Evolutionary conservation across 2,797 vertebrate genomes (phyloP).

Genomic region (Darevskia nairensis): DNA sequence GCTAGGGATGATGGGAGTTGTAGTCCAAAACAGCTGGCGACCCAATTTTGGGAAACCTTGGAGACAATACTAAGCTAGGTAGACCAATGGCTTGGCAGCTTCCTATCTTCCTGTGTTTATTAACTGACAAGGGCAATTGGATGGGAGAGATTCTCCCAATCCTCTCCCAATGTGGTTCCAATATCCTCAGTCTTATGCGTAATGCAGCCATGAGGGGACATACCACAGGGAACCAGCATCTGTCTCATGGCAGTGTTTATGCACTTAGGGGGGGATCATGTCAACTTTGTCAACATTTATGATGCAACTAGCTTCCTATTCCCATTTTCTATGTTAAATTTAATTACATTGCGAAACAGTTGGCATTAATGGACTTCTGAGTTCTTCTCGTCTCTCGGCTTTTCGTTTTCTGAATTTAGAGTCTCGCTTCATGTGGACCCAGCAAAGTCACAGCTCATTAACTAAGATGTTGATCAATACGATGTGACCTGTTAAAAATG

Average conservation of each 20-base stretch:
- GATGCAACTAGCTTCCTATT: too few relatives aligned
- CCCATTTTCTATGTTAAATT: not conserved
- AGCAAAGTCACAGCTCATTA: slow-evolving; percentile 18
- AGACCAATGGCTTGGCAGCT: too few relatives aligned
- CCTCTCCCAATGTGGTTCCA: not conserved
- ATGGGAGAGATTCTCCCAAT: not conserved
- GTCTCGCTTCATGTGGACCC: slow-evolving; percentile 13
- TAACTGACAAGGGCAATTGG: not conserved
- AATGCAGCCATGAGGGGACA: not conserved
- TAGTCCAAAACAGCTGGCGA: too few relatives aligned
- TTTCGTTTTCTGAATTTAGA: slow-evolving; percentile 16
- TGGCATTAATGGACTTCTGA: not conserved
- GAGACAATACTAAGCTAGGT: too few relatives aligned
- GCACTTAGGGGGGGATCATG: not conserved
- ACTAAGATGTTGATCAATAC: slow-evolving; percentile 21
- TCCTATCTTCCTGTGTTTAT: too few relatives aligned
- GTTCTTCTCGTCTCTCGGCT: not conserved
- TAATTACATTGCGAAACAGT: slow-evolving; percentile 8
- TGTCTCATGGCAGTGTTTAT: not conserved
- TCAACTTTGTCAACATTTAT: not conserved
- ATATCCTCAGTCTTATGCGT: not conserved
- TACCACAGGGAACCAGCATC: not conserved
- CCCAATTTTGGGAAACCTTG: too few relatives aligned
- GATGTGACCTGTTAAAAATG: slow-evolving; percentile 46
- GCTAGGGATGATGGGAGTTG: too few relatives aligned